Evolutionary conservation across 2,888 invertebrate genomes (phyloP).

Genomic region (Anagyrus pseudococci): DNA sequence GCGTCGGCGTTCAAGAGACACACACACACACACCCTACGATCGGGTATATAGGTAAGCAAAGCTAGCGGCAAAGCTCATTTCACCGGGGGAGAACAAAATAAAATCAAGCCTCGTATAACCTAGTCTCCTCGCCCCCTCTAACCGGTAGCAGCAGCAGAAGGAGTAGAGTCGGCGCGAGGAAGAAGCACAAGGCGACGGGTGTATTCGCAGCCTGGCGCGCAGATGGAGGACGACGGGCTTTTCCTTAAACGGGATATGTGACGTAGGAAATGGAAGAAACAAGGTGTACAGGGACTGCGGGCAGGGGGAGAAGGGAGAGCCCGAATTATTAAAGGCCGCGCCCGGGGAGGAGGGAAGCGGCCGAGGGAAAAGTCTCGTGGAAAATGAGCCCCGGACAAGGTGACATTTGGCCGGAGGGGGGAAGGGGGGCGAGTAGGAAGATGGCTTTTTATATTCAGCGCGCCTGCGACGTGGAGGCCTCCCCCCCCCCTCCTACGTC

Average conservation of each 20-base stretch:
- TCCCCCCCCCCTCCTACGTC: constrained; percentile 34
- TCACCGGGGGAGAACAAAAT: constrained; percentile 13
- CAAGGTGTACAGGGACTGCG: constrained; percentile 23
- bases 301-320: constrained; percentile 13
- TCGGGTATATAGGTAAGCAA: background rate
- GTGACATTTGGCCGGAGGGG: constrained; percentile 47
- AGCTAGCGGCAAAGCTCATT: constrained; percentile 14
- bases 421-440: constrained; percentile 28
- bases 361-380: constrained; percentile 38
- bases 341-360: background rate
- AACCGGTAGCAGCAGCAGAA: too few species aligned
- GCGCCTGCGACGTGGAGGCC: constrained; percentile 37
- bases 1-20: too few species aligned
- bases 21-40: background rate
- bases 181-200: too few species aligned
- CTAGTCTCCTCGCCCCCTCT: too few species aligned
- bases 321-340: constrained; percentile 44
- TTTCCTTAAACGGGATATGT: constrained; percentile 32
- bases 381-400: constrained; percentile 40
- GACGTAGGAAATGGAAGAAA: constrained; percentile 33
- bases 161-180: too few species aligned
- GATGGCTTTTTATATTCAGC: constrained; percentile 47
- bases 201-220: background rate
- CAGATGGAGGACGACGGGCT: background rate
- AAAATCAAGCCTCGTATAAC: constrained; percentile 13